Evolutionary conservation across 2,797 vertebrate genomes (phyloP).

Genomic region (Takifugu ocellatus): DNA sequence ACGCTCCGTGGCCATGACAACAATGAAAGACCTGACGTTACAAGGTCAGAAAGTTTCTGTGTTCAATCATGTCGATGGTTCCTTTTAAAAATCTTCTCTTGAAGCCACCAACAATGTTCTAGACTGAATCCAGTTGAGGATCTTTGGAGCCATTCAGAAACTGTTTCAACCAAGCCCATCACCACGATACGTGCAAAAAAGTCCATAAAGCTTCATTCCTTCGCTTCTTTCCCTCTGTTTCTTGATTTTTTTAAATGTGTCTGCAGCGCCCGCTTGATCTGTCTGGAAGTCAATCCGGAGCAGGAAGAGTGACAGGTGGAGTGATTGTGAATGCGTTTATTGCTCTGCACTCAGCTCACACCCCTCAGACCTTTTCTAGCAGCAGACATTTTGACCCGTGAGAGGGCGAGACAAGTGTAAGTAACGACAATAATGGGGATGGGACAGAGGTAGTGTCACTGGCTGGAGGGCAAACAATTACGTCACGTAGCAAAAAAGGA

Average conservation of each 20-base stretch:
- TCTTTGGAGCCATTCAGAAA: too few relatives aligned
- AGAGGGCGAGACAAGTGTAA: slow-evolving; percentile 27
- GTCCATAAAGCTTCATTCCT: too few relatives aligned
- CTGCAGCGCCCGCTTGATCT: slow-evolving; percentile 33
- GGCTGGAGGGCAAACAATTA: slow-evolving; percentile 1
- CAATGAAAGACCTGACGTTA: too few relatives aligned
- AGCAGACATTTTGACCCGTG: slow-evolving; percentile 33
- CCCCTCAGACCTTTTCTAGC: slow-evolving; percentile 35
- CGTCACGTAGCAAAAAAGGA: background rate
- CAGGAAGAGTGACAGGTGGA: slow-evolving; percentile 39
- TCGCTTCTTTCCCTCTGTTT: too few relatives aligned
- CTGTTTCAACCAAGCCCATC: too few relatives aligned
- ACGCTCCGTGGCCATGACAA: too few relatives aligned
- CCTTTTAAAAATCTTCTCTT: too few relatives aligned
- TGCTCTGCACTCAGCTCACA: slow-evolving; percentile 36
- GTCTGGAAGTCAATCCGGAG: slow-evolving; percentile 32
- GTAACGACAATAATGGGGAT: slow-evolving; percentile 35
- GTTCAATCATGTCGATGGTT: too few relatives aligned
- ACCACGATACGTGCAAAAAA: too few relatives aligned
- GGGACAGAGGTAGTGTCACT: background rate
- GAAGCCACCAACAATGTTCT: too few relatives aligned
- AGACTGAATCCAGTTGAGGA: too few relatives aligned
- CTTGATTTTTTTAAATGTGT: slow-evolving; percentile 43
- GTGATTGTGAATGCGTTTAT: slow-evolving; percentile 22
- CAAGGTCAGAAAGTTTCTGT: too few relatives aligned